Evolutionary conservation across 2,797 vertebrate species (phyloP), one percentile per base, ranked within the genome.

Genomic region (Podarcis siculus): DNA sequence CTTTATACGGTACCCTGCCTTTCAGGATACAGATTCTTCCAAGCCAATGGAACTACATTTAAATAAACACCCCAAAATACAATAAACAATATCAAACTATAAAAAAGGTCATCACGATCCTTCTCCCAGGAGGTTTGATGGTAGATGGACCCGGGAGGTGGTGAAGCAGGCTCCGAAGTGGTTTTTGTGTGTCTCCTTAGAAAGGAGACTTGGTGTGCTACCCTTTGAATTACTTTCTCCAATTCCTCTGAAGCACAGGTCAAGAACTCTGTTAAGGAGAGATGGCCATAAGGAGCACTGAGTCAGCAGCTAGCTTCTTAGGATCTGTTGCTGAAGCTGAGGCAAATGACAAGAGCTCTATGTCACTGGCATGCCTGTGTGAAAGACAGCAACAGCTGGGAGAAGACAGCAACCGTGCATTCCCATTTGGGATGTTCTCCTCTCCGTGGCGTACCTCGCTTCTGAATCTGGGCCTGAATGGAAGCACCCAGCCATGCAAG

Each of bases 281-380:
- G n/a, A 32, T 17, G 27, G 12, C 23, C 19, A n/a, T 45, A 37
- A 82, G 37, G n/a, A 0, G 39, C 2, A 8, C 0, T 0, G 58
- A 76, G 67, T 64, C 25, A 73, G 27, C 6, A 23, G 0, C 0
- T 6, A 0, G 23, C 3, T 5, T 81, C 15, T 21, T 0, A 75
- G 75, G 82, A 42, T 17, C 58, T 27, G 23, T 66, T 19, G 2
- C 32, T 19, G 42, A 15, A 39, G 77, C 78, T 17, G 25, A 19
- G 55, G 0, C 61, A 23, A 37, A 0, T 5, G 3, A 2, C 76
- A 25, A 78, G 32, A 0, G 1, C 23, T 0, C 25, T n/a, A 1
- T 4, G 45, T 88, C 49, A 55, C 30, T 61, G 77, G 61, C 37
- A 35, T 67, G 61, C 5, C 17, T 39, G 15, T 61, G 35, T 83